Base-by-base conservation (phyloP, 2,113 vertebrate genomes). In the Pyrgilauda ruficollis region DNA sequence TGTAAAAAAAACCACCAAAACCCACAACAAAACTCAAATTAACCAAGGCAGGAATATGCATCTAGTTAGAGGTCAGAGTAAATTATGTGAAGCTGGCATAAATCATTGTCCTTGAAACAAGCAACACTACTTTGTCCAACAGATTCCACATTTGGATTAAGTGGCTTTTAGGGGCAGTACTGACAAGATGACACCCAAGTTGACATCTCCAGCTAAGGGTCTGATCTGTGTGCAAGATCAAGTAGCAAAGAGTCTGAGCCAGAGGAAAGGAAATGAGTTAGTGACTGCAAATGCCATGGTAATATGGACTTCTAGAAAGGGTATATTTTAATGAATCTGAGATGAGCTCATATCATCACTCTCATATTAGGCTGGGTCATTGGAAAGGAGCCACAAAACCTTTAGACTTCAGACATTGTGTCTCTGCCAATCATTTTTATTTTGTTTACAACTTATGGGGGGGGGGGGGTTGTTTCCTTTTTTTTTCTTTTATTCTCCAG, bases 1-100 rank as follows among this genome's bases (percentile, higher is more conserved):
- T 21, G 8, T 31, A 17, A 55, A 80, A 62, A 47, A 16, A 3
- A 0, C 1, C 20, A 17, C 3, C 5, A 35, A 61, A 27, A 11
- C 6, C 3, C 31, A 22, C 7, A 35, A 33, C 5, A 68, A 63
- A 52, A 5, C 4, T 4, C 37, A 64, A 41, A 31, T 30, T 23
- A 39, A 23, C 5, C 26, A 85, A 31, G 2, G 2, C 14, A 69
- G 16, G 19, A 77, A 3, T 4, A 28, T 31, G 13, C 11, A 35
- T 52, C 41, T 72, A 6, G 10, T 69, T 52, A 80, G 37, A 83
- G 28, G 39, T 46, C 20, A 59, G 43, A 35, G 3, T 33, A 41
- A 61, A 44, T 58, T 50, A 69, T 1, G 23, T 3, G 3, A 12
- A 79, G 15, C 4, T 87, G 37, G 8, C 2, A 11, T 50, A 66